phyloP scores from a whole-genome alignment of 1,140 invertebrate genomes.

The Reticulitermes speratus region DNA sequence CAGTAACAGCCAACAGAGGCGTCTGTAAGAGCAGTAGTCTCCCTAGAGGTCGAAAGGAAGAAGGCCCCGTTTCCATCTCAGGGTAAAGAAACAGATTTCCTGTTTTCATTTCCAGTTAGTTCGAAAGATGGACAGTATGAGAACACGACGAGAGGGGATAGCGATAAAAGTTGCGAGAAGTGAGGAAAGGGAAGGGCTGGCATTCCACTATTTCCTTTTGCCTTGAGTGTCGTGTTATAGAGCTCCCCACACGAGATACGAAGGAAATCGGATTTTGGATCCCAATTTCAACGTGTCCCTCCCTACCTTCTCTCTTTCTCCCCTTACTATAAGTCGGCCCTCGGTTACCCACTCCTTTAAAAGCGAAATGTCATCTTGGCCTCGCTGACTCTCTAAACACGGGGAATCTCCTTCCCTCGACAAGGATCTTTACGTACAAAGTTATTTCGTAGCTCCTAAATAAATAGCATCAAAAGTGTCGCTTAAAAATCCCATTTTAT shows the following conservation, averaged over 20 bases:
- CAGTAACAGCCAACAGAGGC: background rate
- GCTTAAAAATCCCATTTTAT: background rate
- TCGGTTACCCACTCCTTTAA: conserved; percentile 11
- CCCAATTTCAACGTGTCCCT: background rate
- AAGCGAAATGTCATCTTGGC: background rate
- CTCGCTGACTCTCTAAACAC: background rate
- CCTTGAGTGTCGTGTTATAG: background rate
- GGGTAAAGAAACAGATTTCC: background rate
- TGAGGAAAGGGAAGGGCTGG: background rate
- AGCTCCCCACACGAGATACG: background rate
- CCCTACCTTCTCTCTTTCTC: background rate
- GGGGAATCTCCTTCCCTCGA: background rate
- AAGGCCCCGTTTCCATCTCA: background rate
- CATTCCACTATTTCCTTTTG: background rate
- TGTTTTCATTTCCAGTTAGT: conserved; percentile 13
- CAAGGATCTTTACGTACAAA: background rate
- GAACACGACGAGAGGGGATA: background rate
- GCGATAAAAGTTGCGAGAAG: background rate
- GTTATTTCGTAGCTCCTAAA: background rate
- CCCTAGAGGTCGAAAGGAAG: background rate
- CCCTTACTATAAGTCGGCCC: background rate
- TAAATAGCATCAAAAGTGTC: background rate
- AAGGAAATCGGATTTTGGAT: conserved; percentile 14
- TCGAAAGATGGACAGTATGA: background rate
- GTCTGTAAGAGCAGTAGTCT: background rate